Base-by-base conservation (phyloP, 2,888 invertebrate species). In the Noctua janthina region DNA sequence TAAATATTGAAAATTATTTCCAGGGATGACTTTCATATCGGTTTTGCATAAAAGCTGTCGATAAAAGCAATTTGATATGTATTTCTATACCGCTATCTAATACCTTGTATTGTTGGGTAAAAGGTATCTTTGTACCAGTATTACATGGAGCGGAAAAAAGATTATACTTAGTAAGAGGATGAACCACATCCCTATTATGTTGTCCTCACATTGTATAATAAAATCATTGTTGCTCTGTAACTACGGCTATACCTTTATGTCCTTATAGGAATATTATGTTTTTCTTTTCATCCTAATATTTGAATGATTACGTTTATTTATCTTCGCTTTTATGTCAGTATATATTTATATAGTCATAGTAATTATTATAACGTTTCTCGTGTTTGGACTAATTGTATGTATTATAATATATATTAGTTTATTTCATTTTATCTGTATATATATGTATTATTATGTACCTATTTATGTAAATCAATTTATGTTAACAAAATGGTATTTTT, bases 141-240 rank as follows among this genome's bases (percentile, higher is more conserved):
- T 62, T 69, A 62, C 49, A 62, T 83, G 68, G 39, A 78, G 62
- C 69, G 56, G 39, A 64, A 84, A 70, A 78, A 13, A 64, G 69
- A 81, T 84, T 69, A 69, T 69, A 84, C 62, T 81, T 78, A 69
- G 62, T 84, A 79, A 43, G 69, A 78, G 49, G 69, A 84, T 69
- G 49, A 84, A 84, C 78, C 5, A 46, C 43, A 59, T 54, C 68
- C 13, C 59, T 69, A 54, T 78, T 83, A 83, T 54, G 46, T 39
- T 68, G 46, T 68, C 46, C 68, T 62, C 29, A 69, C 68, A 29
- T 54, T 62, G 67, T 62, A 54, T 62, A 23, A 3, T 62, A 62
- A 81, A 77, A 83, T 77, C 23, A 46, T 83, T 46, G 20, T 62
- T 59, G n/a, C 59, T 49, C 20, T 56, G 29, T 82, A 43, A 35